Percentiles rank a stretch among this genome's conserved stretches.
These are phyloP conservation scores for Salvelinus namaycush DNA, from an alignment of 2,113 vertebrate genomes.

Conservation along the genomic window DNA sequence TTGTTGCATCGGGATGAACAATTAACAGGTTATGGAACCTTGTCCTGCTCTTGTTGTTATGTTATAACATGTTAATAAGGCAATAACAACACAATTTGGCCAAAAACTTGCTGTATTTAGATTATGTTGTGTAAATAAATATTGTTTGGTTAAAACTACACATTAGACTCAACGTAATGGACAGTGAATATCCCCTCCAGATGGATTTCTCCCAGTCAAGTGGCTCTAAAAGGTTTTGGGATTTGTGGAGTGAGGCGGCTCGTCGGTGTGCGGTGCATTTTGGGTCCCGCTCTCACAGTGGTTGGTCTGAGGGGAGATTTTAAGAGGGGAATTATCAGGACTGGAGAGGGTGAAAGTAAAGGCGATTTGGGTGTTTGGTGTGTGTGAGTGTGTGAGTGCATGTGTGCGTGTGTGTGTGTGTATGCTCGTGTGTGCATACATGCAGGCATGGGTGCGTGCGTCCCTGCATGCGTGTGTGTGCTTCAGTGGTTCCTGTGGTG, in stretches of 20 bases:
- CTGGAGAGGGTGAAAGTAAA: constrained; percentile 57
- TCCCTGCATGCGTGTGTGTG: neutral
- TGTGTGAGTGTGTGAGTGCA: constrained; percentile 33
- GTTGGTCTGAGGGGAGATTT: constrained; percentile 69
- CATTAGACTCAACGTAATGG: constrained; percentile 70
- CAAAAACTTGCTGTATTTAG: constrained; percentile 47
- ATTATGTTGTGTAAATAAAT: constrained; percentile 66
- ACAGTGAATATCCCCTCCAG: constrained; percentile 63
- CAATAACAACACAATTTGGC: constrained; percentile 32
- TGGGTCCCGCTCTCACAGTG: constrained; percentile 62
- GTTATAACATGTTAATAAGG: constrained; percentile 46
- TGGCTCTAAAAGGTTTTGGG: constrained; percentile 74
- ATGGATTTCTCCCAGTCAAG: constrained; percentile 71
- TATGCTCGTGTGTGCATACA: too few relatives aligned
- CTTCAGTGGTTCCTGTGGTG: neutral
- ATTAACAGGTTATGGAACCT: constrained; percentile 43
- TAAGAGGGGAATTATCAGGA: constrained; percentile 69
- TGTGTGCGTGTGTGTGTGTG: constrained; percentile 14
- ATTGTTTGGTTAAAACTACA: constrained; percentile 56
- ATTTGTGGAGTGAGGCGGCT: constrained; percentile 66
- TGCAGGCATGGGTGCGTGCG: neutral
- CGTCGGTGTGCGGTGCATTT: constrained; percentile 56
- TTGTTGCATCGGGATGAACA: constrained; percentile 62
- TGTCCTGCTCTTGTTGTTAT: constrained; percentile 36
- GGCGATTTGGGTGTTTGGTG: constrained; percentile 57